A percentile compares a stretch with the other conserved stretches of the same genome.
phyloP scores from a whole-genome alignment of 2,113 vertebrate genomes.

The Xiphorhynchus elegans region DNA sequence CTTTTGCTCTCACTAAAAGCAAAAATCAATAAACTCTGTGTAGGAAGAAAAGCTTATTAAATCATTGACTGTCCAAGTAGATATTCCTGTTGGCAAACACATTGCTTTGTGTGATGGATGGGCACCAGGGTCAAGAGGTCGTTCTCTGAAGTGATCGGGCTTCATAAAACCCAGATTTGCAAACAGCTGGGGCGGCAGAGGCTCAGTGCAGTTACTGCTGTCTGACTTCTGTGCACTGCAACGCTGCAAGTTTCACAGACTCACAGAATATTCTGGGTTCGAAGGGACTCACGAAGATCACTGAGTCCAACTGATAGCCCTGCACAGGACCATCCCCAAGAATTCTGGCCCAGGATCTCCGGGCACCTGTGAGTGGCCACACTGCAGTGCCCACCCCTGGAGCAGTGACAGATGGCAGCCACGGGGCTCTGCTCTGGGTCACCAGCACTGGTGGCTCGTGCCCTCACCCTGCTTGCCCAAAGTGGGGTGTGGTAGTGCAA shows the following conservation, averaged over 20 bases:
- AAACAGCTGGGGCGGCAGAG: neutral
- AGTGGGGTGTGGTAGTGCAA: neutral
- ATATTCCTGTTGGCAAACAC: slow-evolving; percentile 11
- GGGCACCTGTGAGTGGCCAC: accelerated
- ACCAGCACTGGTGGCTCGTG: accelerated
- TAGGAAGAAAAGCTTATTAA: slow-evolving; percentile 49
- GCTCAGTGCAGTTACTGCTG: neutral
- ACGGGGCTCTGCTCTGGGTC: neutral
- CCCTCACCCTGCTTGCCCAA: neutral
- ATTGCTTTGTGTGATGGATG: slow-evolving; percentile 20
- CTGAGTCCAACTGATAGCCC: neutral
- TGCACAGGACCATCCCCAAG: neutral
- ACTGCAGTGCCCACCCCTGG: accelerated
- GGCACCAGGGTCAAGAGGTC: neutral
- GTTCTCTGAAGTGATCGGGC: neutral
- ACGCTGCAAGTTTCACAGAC: neutral
- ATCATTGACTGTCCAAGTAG: neutral
- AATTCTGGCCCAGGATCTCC: neutral
- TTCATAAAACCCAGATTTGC: slow-evolving; percentile 26
- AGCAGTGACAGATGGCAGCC: neutral
- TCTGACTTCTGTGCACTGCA: neutral
- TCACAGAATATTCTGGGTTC: neutral
- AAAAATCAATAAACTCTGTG: slow-evolving; percentile 35
- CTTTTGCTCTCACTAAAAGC: slow-evolving; percentile 17
- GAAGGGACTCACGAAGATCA: neutral